phyloP scores from a whole-genome alignment of 35 echinoderm and acorn worm genomes.

The Holothuria glaberrima region DNA sequence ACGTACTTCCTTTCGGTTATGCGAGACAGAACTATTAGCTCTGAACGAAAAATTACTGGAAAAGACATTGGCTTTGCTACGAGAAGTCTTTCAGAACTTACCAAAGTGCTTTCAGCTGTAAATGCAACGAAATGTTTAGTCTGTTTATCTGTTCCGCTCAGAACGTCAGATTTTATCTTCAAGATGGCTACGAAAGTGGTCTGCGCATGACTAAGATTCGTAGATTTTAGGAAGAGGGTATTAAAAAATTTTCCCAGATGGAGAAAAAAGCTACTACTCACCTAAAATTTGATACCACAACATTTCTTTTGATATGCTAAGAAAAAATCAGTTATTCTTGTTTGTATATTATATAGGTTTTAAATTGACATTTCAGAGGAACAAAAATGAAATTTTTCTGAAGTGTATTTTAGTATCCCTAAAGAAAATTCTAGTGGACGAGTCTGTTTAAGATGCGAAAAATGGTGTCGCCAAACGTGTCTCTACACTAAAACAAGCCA shows the following conservation, averaged over 20 bases:
- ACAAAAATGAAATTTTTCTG: background rate
- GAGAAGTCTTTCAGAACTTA: no score
- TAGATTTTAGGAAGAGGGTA: conserved; percentile 15
- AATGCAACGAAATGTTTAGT: no score
- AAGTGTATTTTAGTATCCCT: background rate
- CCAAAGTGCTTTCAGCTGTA: no score
- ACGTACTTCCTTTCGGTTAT: no score
- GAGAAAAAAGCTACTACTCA: background rate
- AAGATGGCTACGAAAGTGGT: conserved; percentile 60
- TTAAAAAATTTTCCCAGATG: no score
- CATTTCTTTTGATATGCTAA: background rate
- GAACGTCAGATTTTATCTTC: conserved; percentile 45
- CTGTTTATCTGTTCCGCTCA: conserved; percentile 3
- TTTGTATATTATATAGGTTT: background rate
- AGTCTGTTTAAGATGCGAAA: conserved; percentile 50
- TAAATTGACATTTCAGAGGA: background rate
- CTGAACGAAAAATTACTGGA: no score
- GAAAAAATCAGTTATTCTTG: background rate
- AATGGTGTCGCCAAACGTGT: conserved; percentile 57
- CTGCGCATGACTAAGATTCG: conserved; percentile 46
- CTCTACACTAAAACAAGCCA: conserved; percentile 35
- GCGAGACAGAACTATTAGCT: no score
- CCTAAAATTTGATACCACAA: background rate
- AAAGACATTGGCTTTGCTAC: no score
- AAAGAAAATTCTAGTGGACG: conserved; percentile 15